These are phyloP conservation scores for Halictus ligatus DNA, from an alignment of 2,888 invertebrate species.

Conservation along the genomic window DNA sequence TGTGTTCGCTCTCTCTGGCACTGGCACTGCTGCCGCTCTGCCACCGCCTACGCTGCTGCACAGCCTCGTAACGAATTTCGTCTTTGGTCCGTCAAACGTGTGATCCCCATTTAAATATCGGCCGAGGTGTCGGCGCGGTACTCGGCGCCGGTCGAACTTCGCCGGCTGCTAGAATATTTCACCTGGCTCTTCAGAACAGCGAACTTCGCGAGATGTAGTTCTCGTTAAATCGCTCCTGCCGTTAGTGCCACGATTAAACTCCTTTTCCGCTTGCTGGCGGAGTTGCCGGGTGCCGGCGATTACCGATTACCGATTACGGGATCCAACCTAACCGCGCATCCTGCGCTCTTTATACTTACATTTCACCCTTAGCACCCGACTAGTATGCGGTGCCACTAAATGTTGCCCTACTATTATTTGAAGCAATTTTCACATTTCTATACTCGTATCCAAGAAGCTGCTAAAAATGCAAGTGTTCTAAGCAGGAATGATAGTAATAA, in stretches of 20 bases:
- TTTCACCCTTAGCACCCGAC: too few species aligned
- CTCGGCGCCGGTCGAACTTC: conserved; percentile 23
- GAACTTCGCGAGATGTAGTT: conserved; percentile 2
- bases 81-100: conserved; percentile 50
- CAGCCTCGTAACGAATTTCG: conserved; percentile 58
- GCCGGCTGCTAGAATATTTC: conserved; percentile 1
- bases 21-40: background rate
- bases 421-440: too few species aligned
- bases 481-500: too few species aligned
- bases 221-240: background rate
- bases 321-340: too few species aligned
- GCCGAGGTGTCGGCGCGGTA: conserved; percentile 38
- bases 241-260: background rate
- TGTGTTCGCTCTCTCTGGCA: conserved; percentile 17
- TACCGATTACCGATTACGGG: background rate
- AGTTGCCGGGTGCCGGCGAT: background rate
- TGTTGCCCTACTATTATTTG: too few species aligned
- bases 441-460: too few species aligned
- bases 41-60: conserved; percentile 1
- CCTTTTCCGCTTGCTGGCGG: background rate
- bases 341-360: background rate
- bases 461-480: too few species aligned
- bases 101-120: conserved; percentile 50
- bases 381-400: too few species aligned
- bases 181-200: background rate